Percentiles rank a stretch among this genome's conserved stretches.
Evolutionary conservation across 2,888 invertebrate genomes (phyloP).

Genomic region (Pelosia muscerda): DNA sequence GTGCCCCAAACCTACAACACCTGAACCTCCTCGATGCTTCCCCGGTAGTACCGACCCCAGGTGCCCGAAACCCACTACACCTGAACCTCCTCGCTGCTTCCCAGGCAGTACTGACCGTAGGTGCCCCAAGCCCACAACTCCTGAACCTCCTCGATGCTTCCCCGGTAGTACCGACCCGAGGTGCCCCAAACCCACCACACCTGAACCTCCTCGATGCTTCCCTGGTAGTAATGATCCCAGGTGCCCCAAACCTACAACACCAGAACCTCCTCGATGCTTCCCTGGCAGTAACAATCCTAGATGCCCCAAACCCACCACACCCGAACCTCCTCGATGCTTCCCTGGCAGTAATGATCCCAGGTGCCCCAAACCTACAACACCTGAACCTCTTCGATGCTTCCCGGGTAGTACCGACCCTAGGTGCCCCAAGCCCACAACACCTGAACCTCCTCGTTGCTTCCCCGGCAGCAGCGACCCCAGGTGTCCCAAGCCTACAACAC

Average conservation of each 20-base stretch:
- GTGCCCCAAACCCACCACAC: constrained; percentile 46
- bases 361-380: constrained; percentile 33
- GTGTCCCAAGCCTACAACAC: constrained; percentile 3
- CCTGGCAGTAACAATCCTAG: constrained; percentile 52
- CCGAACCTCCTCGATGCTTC: constrained; percentile 41
- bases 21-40: no score
- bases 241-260: constrained; percentile 59
- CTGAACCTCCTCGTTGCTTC: constrained; percentile 44
- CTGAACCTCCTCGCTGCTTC: constrained; percentile 41
- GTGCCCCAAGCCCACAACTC: constrained; percentile 44
- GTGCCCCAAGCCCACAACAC: constrained; percentile 44
- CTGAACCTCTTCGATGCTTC: constrained; percentile 41
- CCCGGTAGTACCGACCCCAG: no score
- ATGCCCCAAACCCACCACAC: constrained; percentile 32
- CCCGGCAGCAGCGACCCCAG: constrained; percentile 50
- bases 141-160: constrained; percentile 50
- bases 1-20: no score
- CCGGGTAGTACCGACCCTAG: constrained; percentile 26
- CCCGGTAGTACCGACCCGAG: constrained; percentile 52
- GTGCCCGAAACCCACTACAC: constrained; percentile 35
- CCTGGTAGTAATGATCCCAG: constrained; percentile 46
- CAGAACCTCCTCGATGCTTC: constrained; percentile 38
- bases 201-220: constrained; percentile 48
- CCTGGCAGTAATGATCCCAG: constrained; percentile 27
- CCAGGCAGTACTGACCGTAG: constrained; percentile 26